These are phyloP conservation scores for Aplysina aerophoba DNA, from an alignment of 37 sponge, comb jelly and placozoan species.

Conservation along the genomic window DNA sequence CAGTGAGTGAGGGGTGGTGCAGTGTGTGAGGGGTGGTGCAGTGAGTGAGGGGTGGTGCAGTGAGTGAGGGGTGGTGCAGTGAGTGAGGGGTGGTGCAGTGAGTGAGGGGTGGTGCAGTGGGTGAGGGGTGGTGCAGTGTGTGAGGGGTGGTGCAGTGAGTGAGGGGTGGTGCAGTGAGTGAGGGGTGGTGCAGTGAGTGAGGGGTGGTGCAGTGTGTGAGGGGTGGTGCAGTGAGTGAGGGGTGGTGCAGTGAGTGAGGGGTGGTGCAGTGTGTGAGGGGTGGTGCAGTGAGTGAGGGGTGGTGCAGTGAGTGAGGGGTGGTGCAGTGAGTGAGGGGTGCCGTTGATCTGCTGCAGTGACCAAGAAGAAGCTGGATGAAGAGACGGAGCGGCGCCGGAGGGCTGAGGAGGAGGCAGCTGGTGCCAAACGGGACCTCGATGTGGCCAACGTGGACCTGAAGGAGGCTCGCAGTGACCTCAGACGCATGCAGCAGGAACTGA, in stretches of 20 bases:
- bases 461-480: slow-evolving; percentile 38
- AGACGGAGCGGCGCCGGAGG: slow-evolving; percentile 30
- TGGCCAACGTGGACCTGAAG: slow-evolving; percentile 66
- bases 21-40: not conserved
- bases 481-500: slow-evolving; percentile 27
- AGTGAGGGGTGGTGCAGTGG: not conserved
- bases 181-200: not conserved
- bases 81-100: not conserved
- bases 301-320: not conserved
- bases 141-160: not conserved
- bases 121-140: not conserved
- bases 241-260: not conserved
- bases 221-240: not conserved
- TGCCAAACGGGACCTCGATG: slow-evolving; percentile 54
- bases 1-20: not conserved
- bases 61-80: not conserved
- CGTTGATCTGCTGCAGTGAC: not conserved
- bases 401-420: slow-evolving; percentile 38
- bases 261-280: not conserved
- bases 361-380: slow-evolving; percentile 49
- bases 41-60: not conserved
- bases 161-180: not conserved
- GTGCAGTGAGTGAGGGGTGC: not conserved
- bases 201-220: not conserved
- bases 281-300: not conserved